Evolutionary conservation across 2,113 vertebrate genomes (phyloP), one percentile per base, ranked within the genome.

Genomic region (Paradisaea rubra): DNA sequence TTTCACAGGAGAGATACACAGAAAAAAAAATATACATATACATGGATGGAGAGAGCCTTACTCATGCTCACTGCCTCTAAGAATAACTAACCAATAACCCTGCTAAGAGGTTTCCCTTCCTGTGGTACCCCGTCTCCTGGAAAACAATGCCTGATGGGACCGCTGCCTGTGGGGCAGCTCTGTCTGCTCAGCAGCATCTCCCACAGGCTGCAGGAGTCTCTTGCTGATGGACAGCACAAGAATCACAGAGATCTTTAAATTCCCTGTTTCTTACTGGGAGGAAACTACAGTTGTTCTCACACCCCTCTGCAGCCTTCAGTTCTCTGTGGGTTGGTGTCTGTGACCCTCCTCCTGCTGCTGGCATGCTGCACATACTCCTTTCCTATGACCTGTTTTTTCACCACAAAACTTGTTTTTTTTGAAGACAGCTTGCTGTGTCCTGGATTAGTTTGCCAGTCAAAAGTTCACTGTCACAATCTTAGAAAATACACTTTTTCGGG

Each of bases 401-500:
- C 35, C 27, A 33, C n/a, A 35, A 39, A 35, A 35, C 35, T 35
- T 35, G 35, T 35, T 35, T 35, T 13, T 49, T 91, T 35, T 64
- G 56, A 71, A 60, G 70, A 59, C 31, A 52, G 8, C 44, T 76
- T 87, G 27, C 30, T 64, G 47, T 3, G 1, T 64, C 37, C 50
- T 56, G 22, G 9, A 15, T 64, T 76, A 59, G 13, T 61, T 76
- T 89, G 14, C 13, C 37, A 77, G 31, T 53, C 25, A 25, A 33
- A 81, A 76, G 8, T 54, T 88, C 35, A 37, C 13, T 28, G 33
- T 44, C 50, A 27, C 23, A 11, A 3, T 53, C 66, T 41, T 31
- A 71, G 22, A 53, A 87, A 80, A 65, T 1, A 21, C 7, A 12
- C 1, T 27, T 63, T 54, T 78, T 30, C 0, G 0, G 3, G 8